Evolutionary conservation across 2,113 vertebrate genomes (phyloP), one percentile per base, ranked within the genome.

Genomic region (Cariama cristata): DNA sequence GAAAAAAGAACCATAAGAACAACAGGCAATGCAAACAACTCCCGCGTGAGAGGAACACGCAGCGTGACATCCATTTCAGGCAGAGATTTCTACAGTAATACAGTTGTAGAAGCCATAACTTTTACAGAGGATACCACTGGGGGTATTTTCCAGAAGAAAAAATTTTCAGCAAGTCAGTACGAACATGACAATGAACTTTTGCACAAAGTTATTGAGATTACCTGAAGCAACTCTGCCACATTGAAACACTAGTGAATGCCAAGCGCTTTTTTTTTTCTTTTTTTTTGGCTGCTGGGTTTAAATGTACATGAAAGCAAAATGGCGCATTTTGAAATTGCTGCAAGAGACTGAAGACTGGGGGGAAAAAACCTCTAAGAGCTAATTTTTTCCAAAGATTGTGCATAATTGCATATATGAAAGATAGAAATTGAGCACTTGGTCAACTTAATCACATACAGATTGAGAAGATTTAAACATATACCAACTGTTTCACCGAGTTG

Each of bases 1-100:
- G 63, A 97, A 96, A 85, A 62, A 67, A 93, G 92, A 95, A 73
- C 86, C 62, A 66, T 81, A 47, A 74, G 95, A 95, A 96, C 86
- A 94, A 85, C 79, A 90, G 72, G 82, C 47, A 68, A 96, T 21
- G 69, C 49, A 69, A 92, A 83, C 90, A 91, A 66, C 91, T 88
- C 79, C 95, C 27, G 35, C 63, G 83, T 74, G 68, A 92, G 56
- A 85, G 91, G 86, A 94, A 86, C 69, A 86, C 19, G 5, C 53
- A 64, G 49, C 0, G 0, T 69, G 75, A 95, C 92, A 88, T 47
- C 83, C 81, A 86, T 80, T 94, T 92, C 79, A 94, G 94, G 90
- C 86, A 96, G 88, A 93, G 49, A 92, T 90, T 88, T 92, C 60
- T 92, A 86, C 47, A 58, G 49, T 10, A 83, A 76, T 55, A 76